Evolutionary conservation across 2,797 vertebrate species (phyloP).

Genomic region (Pempheris klunzingeri): DNA sequence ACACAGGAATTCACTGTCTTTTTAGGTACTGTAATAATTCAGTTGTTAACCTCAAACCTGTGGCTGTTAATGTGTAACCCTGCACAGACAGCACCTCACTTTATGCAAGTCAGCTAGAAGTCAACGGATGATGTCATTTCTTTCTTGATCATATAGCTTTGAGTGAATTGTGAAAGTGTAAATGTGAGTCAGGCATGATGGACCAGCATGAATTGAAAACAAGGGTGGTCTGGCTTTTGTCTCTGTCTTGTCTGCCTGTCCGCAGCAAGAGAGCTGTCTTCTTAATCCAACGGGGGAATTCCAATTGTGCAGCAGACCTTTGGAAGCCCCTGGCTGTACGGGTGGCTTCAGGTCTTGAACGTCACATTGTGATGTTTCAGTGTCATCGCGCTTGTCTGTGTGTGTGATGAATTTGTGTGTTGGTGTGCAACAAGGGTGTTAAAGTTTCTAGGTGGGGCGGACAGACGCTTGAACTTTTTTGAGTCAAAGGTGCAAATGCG

Average conservation of each 20-base stretch:
- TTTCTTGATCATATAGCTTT: conserved; percentile 9
- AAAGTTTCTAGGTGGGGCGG: neutral
- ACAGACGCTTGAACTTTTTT: conserved; percentile 51
- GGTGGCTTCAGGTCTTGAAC: conserved; percentile 41
- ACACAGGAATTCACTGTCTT: neutral
- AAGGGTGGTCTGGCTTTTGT: conserved; percentile 71
- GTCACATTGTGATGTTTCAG: conserved; percentile 35
- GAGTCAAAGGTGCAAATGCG: conserved; percentile 59
- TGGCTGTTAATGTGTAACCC: neutral
- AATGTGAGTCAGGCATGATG: conserved; percentile 69
- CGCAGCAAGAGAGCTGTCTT: conserved; percentile 54
- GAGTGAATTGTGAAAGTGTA: conserved; percentile 34
- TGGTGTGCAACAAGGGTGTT: conserved; percentile 13
- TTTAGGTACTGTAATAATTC: neutral
- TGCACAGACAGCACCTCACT: neutral
- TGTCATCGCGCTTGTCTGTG: neutral
- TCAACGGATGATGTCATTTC: conserved; percentile 46
- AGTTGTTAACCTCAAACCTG: conserved; percentile 1
- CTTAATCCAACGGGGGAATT: conserved; percentile 73
- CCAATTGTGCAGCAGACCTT: conserved; percentile 73
- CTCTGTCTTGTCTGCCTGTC: conserved; percentile 35
- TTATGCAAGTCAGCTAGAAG: conserved; percentile 1
- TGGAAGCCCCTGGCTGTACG: conserved; percentile 33
- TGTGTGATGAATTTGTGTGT: conserved; percentile 20
- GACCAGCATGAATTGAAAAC: conserved; percentile 60